Base-by-base conservation (phyloP, 2,113 vertebrate genomes). In the Rhinolophus ferrumequinum region DNA sequence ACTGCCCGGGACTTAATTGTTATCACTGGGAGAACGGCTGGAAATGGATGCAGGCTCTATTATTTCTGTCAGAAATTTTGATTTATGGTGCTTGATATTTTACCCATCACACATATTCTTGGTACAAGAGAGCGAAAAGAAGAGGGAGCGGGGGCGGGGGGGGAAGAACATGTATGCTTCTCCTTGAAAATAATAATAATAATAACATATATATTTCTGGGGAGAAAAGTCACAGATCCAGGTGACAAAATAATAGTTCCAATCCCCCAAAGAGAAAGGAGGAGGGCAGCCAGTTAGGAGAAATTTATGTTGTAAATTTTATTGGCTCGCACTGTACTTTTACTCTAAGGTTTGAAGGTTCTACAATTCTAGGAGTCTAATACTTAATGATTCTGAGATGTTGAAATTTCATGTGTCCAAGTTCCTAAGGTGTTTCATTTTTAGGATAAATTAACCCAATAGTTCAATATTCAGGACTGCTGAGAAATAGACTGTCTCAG, bases 1-100 rank as follows among this genome's bases (percentile, higher is more conserved):
- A 98, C 97, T 97, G 98, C 97, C 98, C 98, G 15, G 93, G 70
- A 81, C 97, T 98, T 98, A 98, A 98, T 98, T 98, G 97, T 97
- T 97, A 95, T 69, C 8, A 38, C 97, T 98, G 95, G 69, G 96
- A 97, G 98, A 92, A 88, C 35, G 90, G 95, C 88, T 93, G 90
- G 97, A 92, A 97, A 97, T 96, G 97, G 97, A 97, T 8, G 30
- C 1, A 1, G 96, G 88, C 83, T 83, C 94, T 96, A 87, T 97
- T 97, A 97, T 79, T 86, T 88, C 97, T 95, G 95, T 76, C 97
- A 96, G 96, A 83, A 84, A 88, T 96, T 97, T 95, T 98, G 72
- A 96, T 88, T 97, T 95, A 56, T 58, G 95, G 76, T 47, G 19
- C 90, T 50, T 94, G 97, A 84, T 97, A 95, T 97, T 98, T 98